Base-by-base conservation (phyloP, 1,140 invertebrate species). In the Brachionus manjavacas region DNA sequence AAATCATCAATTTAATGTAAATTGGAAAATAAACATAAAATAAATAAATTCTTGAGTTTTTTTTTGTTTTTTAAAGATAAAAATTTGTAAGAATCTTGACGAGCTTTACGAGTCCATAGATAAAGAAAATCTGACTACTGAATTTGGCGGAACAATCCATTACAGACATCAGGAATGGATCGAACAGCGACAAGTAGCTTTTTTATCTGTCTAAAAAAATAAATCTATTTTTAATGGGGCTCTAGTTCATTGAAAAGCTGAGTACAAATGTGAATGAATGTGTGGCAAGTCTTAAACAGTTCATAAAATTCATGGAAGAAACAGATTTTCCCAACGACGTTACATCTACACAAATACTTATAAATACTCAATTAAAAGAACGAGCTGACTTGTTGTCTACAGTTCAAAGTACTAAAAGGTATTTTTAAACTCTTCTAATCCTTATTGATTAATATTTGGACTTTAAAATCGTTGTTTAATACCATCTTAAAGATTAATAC, bases 131-230 rank as follows among this genome's bases (percentile, higher is more conserved):
- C 90, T 98, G 84, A 97, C 95, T 0, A 90, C 92, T 60, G 95
- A 97, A 88, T 91, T 98, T 55, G 95, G 95, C 4, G 96, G 96
- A 8, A 91, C 92, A 85, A 91, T 98, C 79, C 92, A 93, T 35
- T 98, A 97, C 90, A 94, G 95, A 86, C 95, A 98, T 89, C 92
- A 94, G 72, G 95, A 96, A 87, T 99, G 96, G 96, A 96, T 97
- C 88, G 94, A 97, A 87, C 95, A 97, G 89, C 91, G 96, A 92
- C 94, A 96, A 89, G 96, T 98, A 91, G 14, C 46, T 39, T 74
- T 74, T 31, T 12, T 64, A 16, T 92, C 97, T 86, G 96, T 97
- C 89, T 95, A 92, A 92, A 43, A 92, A 95, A 88, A 96, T 94
- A 78, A 93, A 94, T 87, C 93, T 95, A 87, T 95, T 97, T 23